These are phyloP conservation scores for Montipora efflorescens DNA, from an alignment of 64 coral and sea anemone genomes.

Conservation along the genomic window DNA sequence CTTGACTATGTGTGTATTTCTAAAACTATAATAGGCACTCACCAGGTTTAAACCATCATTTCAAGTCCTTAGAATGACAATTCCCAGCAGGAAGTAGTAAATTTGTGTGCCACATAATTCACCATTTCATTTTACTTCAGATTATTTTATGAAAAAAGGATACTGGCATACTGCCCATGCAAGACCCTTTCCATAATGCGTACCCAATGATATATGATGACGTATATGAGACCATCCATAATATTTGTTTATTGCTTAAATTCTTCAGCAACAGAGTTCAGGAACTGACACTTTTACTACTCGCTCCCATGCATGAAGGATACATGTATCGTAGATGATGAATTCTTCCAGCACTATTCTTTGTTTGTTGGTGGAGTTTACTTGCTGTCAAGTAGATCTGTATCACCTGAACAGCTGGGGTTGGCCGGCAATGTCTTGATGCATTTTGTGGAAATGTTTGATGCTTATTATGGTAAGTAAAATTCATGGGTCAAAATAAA, in stretches of 20 bases:
- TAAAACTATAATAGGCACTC: neutral
- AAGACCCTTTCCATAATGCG: neutral
- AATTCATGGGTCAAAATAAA: neutral
- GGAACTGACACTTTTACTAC: slow-evolving; percentile 47
- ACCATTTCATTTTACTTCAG: neutral
- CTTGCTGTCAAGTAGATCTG: neutral
- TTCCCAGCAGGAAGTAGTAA: neutral
- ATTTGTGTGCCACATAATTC: neutral
- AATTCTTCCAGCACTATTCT: neutral
- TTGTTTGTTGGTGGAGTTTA: slow-evolving; percentile 1
- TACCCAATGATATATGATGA: neutral
- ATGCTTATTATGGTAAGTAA: neutral
- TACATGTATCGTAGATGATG: neutral
- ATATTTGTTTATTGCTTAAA: neutral
- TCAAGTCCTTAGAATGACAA: neutral
- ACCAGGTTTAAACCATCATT: neutral
- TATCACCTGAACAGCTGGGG: neutral
- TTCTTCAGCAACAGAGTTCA: slow-evolving; percentile 10
- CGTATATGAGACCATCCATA: neutral
- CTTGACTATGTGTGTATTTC: neutral
- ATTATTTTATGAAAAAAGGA: neutral
- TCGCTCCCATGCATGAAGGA: slow-evolving; percentile 54
- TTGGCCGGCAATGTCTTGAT: neutral
- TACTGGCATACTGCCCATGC: neutral
- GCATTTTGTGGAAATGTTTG: neutral